Evolutionary conservation across 2,888 invertebrate genomes (phyloP).

Genomic region (Tribolium freemani): DNA sequence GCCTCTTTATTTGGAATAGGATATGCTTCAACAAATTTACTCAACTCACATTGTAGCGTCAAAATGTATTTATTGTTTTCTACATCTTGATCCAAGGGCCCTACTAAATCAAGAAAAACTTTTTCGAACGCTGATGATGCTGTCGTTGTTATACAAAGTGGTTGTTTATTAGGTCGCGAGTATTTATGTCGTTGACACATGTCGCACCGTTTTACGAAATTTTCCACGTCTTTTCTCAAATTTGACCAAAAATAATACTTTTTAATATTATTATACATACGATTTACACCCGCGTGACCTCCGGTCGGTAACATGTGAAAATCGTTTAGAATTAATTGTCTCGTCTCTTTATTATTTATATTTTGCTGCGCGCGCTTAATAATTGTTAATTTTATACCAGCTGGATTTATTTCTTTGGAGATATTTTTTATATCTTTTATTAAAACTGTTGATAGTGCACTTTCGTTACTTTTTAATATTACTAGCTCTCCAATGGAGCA

Average conservation of each 20-base stretch:
- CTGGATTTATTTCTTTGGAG: not conserved
- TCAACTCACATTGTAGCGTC: slow-evolving; percentile 33
- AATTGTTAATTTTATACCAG: slow-evolving; percentile 1
- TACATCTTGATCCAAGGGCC: too few species aligned
- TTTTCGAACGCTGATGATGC: too few species aligned
- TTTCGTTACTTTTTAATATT: not conserved
- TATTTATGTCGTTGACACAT: not conserved
- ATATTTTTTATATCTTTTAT: not conserved
- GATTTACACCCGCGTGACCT: not conserved
- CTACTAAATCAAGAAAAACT: too few species aligned
- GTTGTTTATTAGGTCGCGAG: too few species aligned
- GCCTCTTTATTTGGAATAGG: slow-evolving; percentile 32
- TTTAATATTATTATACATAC: not conserved
- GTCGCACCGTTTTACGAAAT: not conserved
- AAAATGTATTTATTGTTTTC: slow-evolving; percentile 4
- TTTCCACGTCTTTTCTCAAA: not conserved
- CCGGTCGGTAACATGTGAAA: not conserved
- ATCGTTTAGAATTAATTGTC: not conserved
- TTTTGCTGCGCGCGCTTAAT: not conserved
- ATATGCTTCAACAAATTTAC: slow-evolving; percentile 41
- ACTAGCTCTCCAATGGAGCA: not conserved
- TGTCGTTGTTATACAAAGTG: too few species aligned
- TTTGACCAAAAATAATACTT: not conserved
- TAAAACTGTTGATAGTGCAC: too few species aligned
- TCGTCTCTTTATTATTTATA: not conserved